Base-by-base conservation (phyloP, 2,888 invertebrate species). In the Ichneumoninae sp. region DNA sequence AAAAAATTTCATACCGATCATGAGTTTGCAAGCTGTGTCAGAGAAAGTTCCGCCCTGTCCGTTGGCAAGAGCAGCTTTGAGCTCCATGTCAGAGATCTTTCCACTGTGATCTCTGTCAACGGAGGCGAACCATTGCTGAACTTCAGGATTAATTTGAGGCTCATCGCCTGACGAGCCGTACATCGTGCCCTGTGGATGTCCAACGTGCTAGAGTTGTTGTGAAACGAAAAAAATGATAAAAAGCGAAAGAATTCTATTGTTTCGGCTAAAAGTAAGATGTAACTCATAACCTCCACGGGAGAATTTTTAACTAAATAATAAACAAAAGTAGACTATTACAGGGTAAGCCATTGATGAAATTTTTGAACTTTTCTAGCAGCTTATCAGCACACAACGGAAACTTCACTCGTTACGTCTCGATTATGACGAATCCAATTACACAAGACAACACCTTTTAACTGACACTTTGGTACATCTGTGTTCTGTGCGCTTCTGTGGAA, bases 81-180 rank as follows among this genome's bases (percentile, higher is more conserved):
- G 94, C 94, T 98, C 98, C 10, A 92, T 86, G 8, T 97, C 95
- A 75, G 96, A 96, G 75, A 98, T 98, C 92, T 96, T 96, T 1
- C 98, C 98, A 22, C 98, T 98, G 40, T 95, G 95, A 92, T 98
- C 98, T 88, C 95, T 95, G 91, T 98, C 98, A 0, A 98, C 98
- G 19, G 97, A 95, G 36, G 94, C 93, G 92, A 98, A 98, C 98
- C 98, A 98, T 91, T 97, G 96, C 88, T 96, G 96, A 0, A 97
- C 96, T 93, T 98, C 97, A 0, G 98, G 97, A 74, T 95, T 95
- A 0, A 96, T 94, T 73, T 88, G 88, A 6, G 85, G 26, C 8
- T 75, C 79, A 68, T 87, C 52, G 44, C 82, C 75, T 16, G 82
- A 85, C 26, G 90, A 73, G n/a, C 91, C 92, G 60, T 88, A 89